Conservation (phyloP, 2,888 invertebrate genomes). For the Pseudanteris insignis region DNA sequence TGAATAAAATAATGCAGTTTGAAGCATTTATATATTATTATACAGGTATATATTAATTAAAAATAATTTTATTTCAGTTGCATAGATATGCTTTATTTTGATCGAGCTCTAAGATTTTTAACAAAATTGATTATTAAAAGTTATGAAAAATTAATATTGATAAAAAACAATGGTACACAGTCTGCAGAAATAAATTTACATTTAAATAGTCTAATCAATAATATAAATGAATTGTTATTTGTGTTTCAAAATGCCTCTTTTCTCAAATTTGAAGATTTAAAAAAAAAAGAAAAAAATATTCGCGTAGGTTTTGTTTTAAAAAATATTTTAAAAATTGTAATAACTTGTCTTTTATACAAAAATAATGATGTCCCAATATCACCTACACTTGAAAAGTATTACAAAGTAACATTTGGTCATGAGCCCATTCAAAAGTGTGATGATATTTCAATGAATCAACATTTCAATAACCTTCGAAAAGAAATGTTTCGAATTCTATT, state of each 20-base stretch:
- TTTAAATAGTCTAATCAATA: constrained; percentile 45
- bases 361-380: constrained; percentile 5
- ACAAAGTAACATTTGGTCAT: constrained; percentile 54
- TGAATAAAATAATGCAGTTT: background rate
- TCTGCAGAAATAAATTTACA: constrained; percentile 41
- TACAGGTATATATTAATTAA: too few relatives aligned
- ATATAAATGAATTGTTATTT: constrained; percentile 52
- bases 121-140: constrained; percentile 42
- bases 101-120: constrained; percentile 47
- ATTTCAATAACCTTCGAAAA: constrained; percentile 45
- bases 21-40: too few relatives aligned
- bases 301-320: constrained; percentile 53
- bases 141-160: constrained; percentile 50
- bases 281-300: constrained; percentile 39
- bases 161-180: constrained; percentile 48
- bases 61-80: constrained; percentile 44
- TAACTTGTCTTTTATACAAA: constrained; percentile 44
- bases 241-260: constrained; percentile 47
- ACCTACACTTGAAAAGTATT: constrained; percentile 45
- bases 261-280: constrained; percentile 35
- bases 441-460: constrained; percentile 21
- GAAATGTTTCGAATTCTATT: constrained; percentile 51
- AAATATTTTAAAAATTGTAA: constrained; percentile 47
- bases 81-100: constrained; percentile 49
- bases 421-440: constrained; percentile 43